These are phyloP conservation scores for Danionella dracula DNA, from an alignment of 2,797 vertebrate genomes.

Conservation along the genomic window DNA sequence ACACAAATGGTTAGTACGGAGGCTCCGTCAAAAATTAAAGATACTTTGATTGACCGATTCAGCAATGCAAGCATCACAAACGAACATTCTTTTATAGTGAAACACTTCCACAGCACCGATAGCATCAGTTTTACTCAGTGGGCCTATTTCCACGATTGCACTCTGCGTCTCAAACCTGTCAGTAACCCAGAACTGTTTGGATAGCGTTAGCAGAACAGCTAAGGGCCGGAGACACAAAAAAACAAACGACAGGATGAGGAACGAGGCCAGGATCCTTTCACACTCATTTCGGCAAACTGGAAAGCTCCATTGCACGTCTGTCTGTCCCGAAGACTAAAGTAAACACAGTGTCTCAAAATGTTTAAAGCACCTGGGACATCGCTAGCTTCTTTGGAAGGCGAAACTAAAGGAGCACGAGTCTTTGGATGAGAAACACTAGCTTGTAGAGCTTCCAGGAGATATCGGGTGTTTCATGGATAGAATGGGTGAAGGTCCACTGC, in stretches of 20 bases:
- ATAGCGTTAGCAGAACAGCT: constrained; percentile 26
- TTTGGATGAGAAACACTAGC: constrained; percentile 1
- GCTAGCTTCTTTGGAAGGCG: not conserved
- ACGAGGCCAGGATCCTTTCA: constrained; percentile 1
- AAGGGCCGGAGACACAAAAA: constrained; percentile 30
- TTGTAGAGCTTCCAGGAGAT: constrained; percentile 17
- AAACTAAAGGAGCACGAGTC: not conserved
- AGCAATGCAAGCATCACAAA: too few species aligned
- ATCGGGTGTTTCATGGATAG: constrained; percentile 29
- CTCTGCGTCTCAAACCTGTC: not conserved
- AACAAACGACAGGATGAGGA: constrained; percentile 31
- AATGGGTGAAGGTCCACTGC: not conserved
- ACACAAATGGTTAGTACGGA: too few species aligned
- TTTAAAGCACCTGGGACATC: constrained; percentile 25
- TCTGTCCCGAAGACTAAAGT: constrained; percentile 16
- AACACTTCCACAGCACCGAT: too few species aligned
- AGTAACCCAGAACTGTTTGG: constrained; percentile 7
- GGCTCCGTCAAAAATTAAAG: too few species aligned
- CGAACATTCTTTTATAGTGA: too few species aligned
- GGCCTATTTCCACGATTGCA: too few species aligned
- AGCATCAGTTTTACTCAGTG: too few species aligned
- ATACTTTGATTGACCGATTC: too few species aligned
- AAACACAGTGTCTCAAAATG: constrained; percentile 34
- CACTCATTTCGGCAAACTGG: not conserved
- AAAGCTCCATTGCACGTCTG: not conserved